phyloP scores from a whole-genome alignment of 2,113 vertebrate genomes.

The Morone chrysops region DNA sequence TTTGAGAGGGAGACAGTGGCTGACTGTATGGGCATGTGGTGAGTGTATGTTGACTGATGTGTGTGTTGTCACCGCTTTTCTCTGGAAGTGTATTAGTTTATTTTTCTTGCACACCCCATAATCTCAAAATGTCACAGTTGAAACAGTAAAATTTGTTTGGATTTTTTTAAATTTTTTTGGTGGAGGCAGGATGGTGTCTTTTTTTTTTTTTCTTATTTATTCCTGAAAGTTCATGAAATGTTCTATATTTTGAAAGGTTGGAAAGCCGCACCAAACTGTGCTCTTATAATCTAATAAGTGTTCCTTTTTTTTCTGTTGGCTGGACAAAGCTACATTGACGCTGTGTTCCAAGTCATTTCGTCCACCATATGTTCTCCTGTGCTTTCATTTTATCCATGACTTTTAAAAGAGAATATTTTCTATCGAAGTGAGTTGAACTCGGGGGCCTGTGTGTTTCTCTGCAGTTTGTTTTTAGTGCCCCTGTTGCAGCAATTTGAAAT shows the following conservation, averaged over 20 bases:
- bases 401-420: constrained; percentile 83
- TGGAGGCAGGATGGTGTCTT: not conserved
- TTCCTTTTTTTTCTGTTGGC: constrained; percentile 89
- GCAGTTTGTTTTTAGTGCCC: constrained; percentile 83
- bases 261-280: constrained; percentile 91
- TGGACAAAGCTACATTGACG: constrained; percentile 64
- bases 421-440: constrained; percentile 65
- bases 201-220: constrained; percentile 75
- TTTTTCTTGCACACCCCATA: constrained; percentile 39
- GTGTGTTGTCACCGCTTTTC: constrained; percentile 46
- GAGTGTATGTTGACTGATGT: constrained; percentile 31
- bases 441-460: constrained; percentile 61
- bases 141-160: constrained; percentile 11
- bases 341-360: constrained; percentile 58
- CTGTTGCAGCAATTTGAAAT: constrained; percentile 83
- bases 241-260: constrained; percentile 62
- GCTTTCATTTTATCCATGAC: constrained; percentile 90
- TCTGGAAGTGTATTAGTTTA: constrained; percentile 41
- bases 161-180: constrained; percentile 5
- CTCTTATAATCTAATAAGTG: constrained; percentile 92
- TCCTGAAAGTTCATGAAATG: constrained; percentile 73
- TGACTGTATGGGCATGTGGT: constrained; percentile 20
- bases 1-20: not conserved
- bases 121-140: constrained; percentile 42
- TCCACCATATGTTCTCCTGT: constrained; percentile 72